These are phyloP conservation scores for Betta splendens DNA, from an alignment of 2,797 vertebrate species.

Conservation along the genomic window DNA sequence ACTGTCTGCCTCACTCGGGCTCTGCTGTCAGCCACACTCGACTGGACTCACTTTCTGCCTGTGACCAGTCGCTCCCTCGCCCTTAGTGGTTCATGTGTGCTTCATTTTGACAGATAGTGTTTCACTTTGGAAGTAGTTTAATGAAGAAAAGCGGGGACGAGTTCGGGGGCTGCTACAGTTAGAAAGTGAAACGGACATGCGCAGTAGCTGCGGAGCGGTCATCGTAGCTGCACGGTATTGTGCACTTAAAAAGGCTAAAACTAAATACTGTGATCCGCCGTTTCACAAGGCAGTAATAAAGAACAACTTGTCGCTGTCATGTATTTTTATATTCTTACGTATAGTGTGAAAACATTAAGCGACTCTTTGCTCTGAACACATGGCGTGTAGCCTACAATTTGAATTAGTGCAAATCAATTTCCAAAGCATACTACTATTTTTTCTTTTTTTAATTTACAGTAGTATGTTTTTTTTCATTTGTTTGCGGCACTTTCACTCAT, in stretches of 20 bases:
- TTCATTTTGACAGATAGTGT: conserved; percentile 8
- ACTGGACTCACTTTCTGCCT: conserved; percentile 1
- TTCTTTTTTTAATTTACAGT: background rate
- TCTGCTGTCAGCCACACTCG: background rate
- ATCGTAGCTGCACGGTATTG: conserved; percentile 12
- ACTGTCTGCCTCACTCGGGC: conserved; percentile 42
- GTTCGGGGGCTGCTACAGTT: conserved; percentile 58
- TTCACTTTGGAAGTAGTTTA: conserved; percentile 50
- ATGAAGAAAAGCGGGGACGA: conserved; percentile 43
- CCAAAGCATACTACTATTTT: background rate
- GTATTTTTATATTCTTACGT: background rate
- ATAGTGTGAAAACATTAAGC: background rate
- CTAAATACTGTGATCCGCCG: background rate
- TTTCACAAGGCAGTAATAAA: background rate
- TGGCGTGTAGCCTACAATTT: background rate
- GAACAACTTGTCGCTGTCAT: background rate
- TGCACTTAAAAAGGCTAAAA: conserved; percentile 7
- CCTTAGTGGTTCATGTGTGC: conserved; percentile 16
- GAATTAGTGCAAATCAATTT: background rate
- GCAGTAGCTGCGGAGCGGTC: conserved; percentile 60
- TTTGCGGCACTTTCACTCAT: background rate
- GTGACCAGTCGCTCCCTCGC: background rate
- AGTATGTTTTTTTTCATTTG: background rate
- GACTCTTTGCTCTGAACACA: background rate
- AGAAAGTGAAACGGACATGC: conserved; percentile 79